phyloP scores from a whole-genome alignment of 1,140 invertebrate genomes.

The Rhizoglyphus robini region DNA sequence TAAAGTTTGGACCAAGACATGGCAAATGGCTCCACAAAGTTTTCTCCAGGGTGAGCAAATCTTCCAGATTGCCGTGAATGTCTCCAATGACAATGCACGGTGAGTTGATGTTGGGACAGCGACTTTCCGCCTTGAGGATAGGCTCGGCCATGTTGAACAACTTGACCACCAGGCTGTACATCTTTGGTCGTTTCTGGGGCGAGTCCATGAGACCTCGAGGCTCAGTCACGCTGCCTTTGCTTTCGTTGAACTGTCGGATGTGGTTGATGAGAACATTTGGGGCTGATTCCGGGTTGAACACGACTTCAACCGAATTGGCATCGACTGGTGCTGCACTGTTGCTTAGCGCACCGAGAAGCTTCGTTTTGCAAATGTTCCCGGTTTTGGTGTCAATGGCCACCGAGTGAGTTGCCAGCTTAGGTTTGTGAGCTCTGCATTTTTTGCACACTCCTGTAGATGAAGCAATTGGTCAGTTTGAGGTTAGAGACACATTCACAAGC shows the following conservation, averaged over 20 bases:
- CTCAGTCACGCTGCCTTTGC: not conserved
- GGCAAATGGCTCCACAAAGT: slow-evolving; percentile 45
- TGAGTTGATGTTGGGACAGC: not conserved
- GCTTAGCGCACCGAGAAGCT: not conserved
- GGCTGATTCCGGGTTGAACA: slow-evolving; percentile 6
- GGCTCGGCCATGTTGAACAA: not conserved
- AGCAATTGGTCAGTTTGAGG: no score
- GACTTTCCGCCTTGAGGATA: not conserved
- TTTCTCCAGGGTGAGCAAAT: slow-evolving; percentile 46
- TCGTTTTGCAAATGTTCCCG: not conserved
- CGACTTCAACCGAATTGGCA: not conserved
- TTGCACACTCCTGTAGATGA: no score
- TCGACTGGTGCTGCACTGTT: not conserved
- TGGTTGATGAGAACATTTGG: not conserved
- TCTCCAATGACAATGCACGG: slow-evolving; percentile 31
- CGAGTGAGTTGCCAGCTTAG: slow-evolving; percentile 6
- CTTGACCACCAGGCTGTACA: not conserved
- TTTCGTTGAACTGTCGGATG: not conserved
- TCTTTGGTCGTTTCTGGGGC: not conserved
- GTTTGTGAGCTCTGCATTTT: not conserved
- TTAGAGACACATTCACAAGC: no score
- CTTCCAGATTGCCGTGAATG: slow-evolving; percentile 46
- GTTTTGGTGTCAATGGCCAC: not conserved
- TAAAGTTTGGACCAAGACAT: slow-evolving; percentile 42
- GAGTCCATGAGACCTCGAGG: not conserved